Percentiles rank a stretch among this genome's conserved stretches.
These are phyloP conservation scores for Glaucopsyche alexis DNA, from an alignment of 2,888 invertebrate species.

Conservation along the genomic window DNA sequence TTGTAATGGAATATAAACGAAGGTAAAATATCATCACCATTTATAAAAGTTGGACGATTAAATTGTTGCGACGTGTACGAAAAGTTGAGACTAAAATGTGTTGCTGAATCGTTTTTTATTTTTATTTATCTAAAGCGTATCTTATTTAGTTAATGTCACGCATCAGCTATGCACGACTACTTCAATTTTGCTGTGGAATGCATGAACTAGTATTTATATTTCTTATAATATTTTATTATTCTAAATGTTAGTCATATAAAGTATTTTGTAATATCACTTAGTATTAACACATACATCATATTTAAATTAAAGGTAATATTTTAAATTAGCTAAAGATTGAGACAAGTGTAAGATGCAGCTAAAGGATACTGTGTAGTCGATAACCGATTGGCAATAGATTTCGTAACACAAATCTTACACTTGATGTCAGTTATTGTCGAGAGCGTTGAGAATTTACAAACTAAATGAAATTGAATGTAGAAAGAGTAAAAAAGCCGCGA, in stretches of 20 bases:
- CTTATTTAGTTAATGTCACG: slow-evolving; percentile 73
- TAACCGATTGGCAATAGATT: slow-evolving; percentile 41
- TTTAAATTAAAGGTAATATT: slow-evolving; percentile 65
- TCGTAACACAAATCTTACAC: slow-evolving; percentile 63
- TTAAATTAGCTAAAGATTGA: slow-evolving; percentile 57
- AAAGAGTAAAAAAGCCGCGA: slow-evolving; percentile 37
- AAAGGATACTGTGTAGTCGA: neutral
- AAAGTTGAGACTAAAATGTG: slow-evolving; percentile 49
- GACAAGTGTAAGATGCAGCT: slow-evolving; percentile 68
- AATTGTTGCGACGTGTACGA: slow-evolving; percentile 46
- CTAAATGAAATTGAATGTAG: slow-evolving; percentile 40
- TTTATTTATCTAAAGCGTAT: slow-evolving; percentile 52
- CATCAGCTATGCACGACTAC: slow-evolving; percentile 78
- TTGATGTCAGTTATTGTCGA: slow-evolving; percentile 73
- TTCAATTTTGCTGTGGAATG: slow-evolving; percentile 75
- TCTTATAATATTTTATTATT: slow-evolving; percentile 54
- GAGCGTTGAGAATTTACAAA: slow-evolving; percentile 80
- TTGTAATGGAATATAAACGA: slow-evolving; percentile 66
- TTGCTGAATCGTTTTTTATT: slow-evolving; percentile 46
- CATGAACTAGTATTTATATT: slow-evolving; percentile 67
- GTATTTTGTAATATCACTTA: slow-evolving; percentile 64
- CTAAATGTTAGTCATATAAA: slow-evolving; percentile 71
- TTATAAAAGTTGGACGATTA: slow-evolving; percentile 22
- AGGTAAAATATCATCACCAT: slow-evolving; percentile 70
- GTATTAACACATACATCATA: slow-evolving; percentile 76